phyloP scores from a whole-genome alignment of 2,797 vertebrate genomes.

The Rhynchonycteris naso region DNA sequence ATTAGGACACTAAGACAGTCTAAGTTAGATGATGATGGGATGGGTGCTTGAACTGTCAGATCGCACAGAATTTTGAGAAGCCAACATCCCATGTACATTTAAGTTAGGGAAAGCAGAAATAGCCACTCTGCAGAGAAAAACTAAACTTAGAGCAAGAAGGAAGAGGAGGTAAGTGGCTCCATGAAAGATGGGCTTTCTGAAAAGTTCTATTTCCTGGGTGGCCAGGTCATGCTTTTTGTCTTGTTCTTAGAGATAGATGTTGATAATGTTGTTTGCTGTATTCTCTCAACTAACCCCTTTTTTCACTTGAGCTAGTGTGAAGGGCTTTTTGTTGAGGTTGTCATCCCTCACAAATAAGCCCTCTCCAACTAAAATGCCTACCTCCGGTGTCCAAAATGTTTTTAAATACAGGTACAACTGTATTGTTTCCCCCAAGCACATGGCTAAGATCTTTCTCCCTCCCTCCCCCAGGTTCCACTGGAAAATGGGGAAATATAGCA shows the following conservation, averaged over 20 bases:
- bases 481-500: neutral
- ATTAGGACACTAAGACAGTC: neutral
- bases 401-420: neutral
- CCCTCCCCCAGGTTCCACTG: neutral
- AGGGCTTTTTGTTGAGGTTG: neutral
- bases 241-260: neutral
- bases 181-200: neutral
- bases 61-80: conserved; percentile 29
- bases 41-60: neutral
- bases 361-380: neutral
- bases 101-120: neutral
- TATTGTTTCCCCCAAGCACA: neutral
- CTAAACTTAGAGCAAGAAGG: neutral
- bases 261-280: neutral
- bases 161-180: neutral
- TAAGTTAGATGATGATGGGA: neutral
- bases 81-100: neutral
- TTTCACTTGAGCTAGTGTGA: neutral
- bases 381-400: neutral
- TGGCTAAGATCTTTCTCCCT: neutral
- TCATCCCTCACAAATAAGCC: neutral
- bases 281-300: neutral
- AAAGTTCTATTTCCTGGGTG: neutral
- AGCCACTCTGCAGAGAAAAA: neutral
- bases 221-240: neutral